A percentile compares a stretch with the other conserved stretches of the same genome.
Evolutionary conservation across 2,797 vertebrate species (phyloP).

Genomic region (Rhynchonycteris naso): DNA sequence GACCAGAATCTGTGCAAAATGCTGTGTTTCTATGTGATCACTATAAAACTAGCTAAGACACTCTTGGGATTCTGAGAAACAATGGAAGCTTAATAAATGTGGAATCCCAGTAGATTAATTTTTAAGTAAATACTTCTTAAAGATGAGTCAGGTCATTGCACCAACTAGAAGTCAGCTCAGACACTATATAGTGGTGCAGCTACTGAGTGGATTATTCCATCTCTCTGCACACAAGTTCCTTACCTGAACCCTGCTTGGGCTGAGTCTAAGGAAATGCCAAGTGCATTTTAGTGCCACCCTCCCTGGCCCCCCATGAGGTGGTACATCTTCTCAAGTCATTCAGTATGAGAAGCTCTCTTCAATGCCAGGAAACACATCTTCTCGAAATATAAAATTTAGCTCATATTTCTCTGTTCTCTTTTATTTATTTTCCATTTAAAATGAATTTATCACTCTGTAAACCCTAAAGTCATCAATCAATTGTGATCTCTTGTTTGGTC

Average conservation of each 20-base stretch:
- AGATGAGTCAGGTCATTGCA: background rate
- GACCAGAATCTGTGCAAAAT: background rate
- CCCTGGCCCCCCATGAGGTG: background rate
- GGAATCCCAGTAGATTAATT: background rate
- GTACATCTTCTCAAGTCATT: conserved; percentile 7
- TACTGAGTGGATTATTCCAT: background rate
- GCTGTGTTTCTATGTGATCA: background rate
- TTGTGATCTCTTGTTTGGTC: background rate
- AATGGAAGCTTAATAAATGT: background rate
- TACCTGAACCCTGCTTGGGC: background rate
- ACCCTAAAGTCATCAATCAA: background rate
- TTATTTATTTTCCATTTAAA: conserved; percentile 17
- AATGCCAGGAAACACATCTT: background rate
- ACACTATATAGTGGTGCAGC: background rate
- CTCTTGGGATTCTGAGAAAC: background rate
- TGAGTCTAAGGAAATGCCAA: background rate
- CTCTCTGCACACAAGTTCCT: background rate
- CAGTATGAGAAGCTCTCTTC: background rate
- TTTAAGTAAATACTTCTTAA: conserved; percentile 20
- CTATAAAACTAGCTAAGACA: background rate
- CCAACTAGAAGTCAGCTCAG: background rate
- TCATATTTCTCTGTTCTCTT: background rate
- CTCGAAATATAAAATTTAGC: background rate
- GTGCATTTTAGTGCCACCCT: background rate
- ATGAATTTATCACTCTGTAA: background rate